phyloP scores from a whole-genome alignment of 2,113 vertebrate species.

The Upupa epops region DNA sequence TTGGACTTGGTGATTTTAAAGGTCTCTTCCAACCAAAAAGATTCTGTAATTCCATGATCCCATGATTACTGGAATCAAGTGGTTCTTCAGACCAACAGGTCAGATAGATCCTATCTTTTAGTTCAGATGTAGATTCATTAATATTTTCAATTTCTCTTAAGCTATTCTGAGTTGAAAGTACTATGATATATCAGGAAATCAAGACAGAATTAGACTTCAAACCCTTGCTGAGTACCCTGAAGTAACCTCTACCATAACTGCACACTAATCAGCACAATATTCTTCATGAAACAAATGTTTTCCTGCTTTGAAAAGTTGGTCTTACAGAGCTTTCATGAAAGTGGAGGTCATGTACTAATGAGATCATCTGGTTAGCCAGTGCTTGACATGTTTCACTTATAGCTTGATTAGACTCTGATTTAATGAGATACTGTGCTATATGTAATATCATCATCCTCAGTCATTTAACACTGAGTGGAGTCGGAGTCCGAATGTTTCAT shows the following conservation, averaged over 20 bases:
- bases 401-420: constrained; percentile 48
- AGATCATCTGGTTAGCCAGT: background rate
- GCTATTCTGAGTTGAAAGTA: background rate
- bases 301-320: background rate
- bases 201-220: background rate
- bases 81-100: background rate
- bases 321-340: background rate
- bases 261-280: background rate
- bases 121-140: background rate
- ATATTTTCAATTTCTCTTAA: background rate
- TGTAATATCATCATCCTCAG: constrained; percentile 5
- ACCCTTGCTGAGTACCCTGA: background rate
- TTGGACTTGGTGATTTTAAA: too few species aligned
- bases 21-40: too few species aligned
- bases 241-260: background rate
- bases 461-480: constrained; percentile 1
- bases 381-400: constrained; percentile 29
- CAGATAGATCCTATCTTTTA: background rate
- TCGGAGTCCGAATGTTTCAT: background rate
- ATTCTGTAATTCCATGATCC: too few species aligned
- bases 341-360: background rate
- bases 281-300: background rate
- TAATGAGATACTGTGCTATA: constrained; percentile 18
- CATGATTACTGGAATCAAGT: background rate
- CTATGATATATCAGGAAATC: background rate